These are phyloP conservation scores for Calliphora vicina DNA, from an alignment of 1,140 invertebrate species.

Conservation along the genomic window DNA sequence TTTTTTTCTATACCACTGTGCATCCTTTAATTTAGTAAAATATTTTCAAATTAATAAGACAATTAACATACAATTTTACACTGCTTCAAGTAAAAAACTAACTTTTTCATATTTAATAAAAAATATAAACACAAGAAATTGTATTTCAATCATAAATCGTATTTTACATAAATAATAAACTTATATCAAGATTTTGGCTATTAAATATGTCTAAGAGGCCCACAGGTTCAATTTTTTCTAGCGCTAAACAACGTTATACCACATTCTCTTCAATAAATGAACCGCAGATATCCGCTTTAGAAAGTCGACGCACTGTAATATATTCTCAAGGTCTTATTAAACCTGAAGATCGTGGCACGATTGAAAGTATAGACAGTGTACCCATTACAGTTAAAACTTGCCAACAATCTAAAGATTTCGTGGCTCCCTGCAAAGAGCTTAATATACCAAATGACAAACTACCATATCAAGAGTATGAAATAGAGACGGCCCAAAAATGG, in stretches of 20 bases:
- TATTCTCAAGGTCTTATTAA: slow-evolving; percentile 10
- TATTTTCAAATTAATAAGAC: no score
- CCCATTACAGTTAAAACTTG: neutral
- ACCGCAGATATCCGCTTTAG: neutral
- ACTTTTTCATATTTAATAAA: no score
- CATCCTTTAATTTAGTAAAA: no score
- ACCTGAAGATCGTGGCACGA: neutral
- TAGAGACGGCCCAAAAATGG: slow-evolving; percentile 58
- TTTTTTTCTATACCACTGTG: no score
- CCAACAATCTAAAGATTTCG: neutral
- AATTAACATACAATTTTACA: no score
- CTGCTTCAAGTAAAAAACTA: no score
- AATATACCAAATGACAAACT: neutral
- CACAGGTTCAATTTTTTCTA: neutral
- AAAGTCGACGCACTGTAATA: neutral
- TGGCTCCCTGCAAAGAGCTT: neutral
- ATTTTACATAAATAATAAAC: no score
- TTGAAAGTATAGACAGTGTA: neutral
- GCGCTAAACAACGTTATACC: neutral
- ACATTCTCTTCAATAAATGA: neutral
- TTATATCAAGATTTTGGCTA: no score
- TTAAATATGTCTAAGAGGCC: neutral
- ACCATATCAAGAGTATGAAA: slow-evolving; percentile 40
- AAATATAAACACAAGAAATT: no score
- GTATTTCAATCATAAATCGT: no score